Evolutionary conservation across 2,888 invertebrate species (phyloP), one percentile per base, ranked within the genome.

Genomic region (Callyntrura sp.): DNA sequence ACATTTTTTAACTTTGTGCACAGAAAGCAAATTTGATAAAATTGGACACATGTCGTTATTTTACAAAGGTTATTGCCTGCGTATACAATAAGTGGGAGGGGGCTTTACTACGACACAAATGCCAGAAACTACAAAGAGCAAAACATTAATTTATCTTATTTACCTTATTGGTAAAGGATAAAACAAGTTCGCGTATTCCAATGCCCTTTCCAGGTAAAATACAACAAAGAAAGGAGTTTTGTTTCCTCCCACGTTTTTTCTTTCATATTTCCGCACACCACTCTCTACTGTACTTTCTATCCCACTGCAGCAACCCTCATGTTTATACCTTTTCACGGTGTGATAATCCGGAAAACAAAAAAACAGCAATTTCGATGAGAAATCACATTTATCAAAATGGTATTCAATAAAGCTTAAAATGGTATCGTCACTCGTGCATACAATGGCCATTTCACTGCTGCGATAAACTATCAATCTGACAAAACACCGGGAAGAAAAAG

Each of bases 361-460:
- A 78, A 81, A 68, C 70, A 57, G 79, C 70, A 87, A 68, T 87
- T 70, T 70, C 43, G 70, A 81, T 81, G 70, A 81, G 81, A 81
- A 86, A 86, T 86, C 65, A 65, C 86, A 79, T 62, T 14, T 23
- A 81, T 35, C n/a, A 68, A 86, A 81, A 82, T 82, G 35, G 82
- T 73, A 73, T 62, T 83, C 88, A 88, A 88, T 88, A 88, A 88
- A 83, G 88, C 83, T 76, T 83, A 65, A 83, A 88, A 88, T 83
- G 62, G 88, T 48, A 76, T 65, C 45, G 78, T 78, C 78, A 86
- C 78, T 86, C 86, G 86, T 86, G 86, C 86, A 86, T 86, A 85
- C 73, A 48, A 48, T 48, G 62, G 35, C 76, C 76, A 76, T 83
- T 88, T 51, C 83, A 88, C 73, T 82, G 23, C 51, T 6, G 43